Evolutionary conservation across 64 coral and sea anemone species (phyloP), one percentile per base, ranked within the genome.

Genomic region (Acropora tenuis): DNA sequence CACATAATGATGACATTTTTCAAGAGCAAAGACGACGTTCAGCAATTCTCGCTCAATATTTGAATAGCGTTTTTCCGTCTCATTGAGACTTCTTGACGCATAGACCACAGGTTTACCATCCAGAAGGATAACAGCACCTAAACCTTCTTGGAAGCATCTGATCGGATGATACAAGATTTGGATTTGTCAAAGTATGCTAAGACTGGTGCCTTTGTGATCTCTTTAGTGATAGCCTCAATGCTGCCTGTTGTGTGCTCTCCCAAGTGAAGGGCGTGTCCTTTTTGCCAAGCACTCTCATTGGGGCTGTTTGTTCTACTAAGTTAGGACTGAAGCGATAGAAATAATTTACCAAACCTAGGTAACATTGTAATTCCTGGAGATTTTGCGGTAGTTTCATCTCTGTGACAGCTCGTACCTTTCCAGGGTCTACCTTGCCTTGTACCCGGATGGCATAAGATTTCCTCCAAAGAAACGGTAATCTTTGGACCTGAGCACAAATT

Each of bases 341-440:
- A 77, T 91, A 86, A 20, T 94, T 94, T 44, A 86, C 92, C 59
- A 90, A 82, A 16, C 80, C 73, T 43, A 90, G 87, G 17, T 79
- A 74, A 3, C 89, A n/a, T 74, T 88, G 75, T 48, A 94, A 50
- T 20, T 94, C 88, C 61, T 94, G 3, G n/a, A 78, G 90, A 77
- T 45, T 89, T 20, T 89, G 3, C 7, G 78, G 92, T 47, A 42
- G 2, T 20, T 86, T 77, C 50, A 89, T 88, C 42, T 93, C 92
- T 86, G 77, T 15, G 75, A 94, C 85, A 6, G 87, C 92, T 78
- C 47, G 50, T 30, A 80, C n/a, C 41, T 95, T 95, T 42, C 66
- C 42, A 20, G 77, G 44, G 4, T 90, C 82, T 66, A 77, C n/a
- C n/a, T n/a, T n/a, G n/a, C 74, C 78, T 73, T 18, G 69, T 90